phyloP scores from a whole-genome alignment of 1,140 invertebrate species.

The Bombus impatiens region DNA sequence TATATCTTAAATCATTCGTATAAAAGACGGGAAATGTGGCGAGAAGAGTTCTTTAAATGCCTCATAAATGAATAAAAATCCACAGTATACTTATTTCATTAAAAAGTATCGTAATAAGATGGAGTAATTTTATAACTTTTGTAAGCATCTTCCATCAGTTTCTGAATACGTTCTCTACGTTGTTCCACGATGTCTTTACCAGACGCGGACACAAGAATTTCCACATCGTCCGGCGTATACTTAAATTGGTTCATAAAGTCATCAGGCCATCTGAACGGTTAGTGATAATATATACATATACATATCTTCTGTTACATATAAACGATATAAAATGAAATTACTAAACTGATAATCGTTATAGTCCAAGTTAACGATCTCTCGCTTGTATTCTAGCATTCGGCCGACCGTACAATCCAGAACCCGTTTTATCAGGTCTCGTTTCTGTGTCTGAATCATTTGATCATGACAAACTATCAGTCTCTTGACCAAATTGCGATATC shows the following conservation, averaged over 20 bases:
- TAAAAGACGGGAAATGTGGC: too few relatives aligned
- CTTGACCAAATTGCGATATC: conserved; percentile 74
- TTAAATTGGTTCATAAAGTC: conserved; percentile 84
- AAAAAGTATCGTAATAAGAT: background rate
- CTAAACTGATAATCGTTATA: conserved; percentile 70
- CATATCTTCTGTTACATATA: conserved; percentile 11
- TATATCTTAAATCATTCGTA: too few relatives aligned
- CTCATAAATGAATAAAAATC: background rate
- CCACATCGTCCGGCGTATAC: conserved; percentile 77
- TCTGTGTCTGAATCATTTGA: conserved; percentile 86
- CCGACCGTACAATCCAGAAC: conserved; percentile 82
- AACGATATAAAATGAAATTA: conserved; percentile 24
- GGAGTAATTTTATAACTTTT: conserved; percentile 29
- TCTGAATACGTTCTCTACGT: conserved; percentile 55
- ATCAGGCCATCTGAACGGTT: conserved; percentile 83
- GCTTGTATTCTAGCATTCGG: conserved; percentile 77
- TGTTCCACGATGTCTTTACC: conserved; percentile 47
- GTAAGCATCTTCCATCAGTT: conserved; percentile 39
- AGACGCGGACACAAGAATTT: conserved; percentile 1
- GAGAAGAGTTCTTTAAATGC: background rate
- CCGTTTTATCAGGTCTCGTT: conserved; percentile 83
- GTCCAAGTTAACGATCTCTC: conserved; percentile 69
- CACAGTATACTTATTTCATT: background rate
- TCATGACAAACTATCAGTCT: conserved; percentile 83
- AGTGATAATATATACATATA: conserved; percentile 9